Conservation (phyloP, 2,797 vertebrate genomes). For the Threskiornis aethiopicus region DNA sequence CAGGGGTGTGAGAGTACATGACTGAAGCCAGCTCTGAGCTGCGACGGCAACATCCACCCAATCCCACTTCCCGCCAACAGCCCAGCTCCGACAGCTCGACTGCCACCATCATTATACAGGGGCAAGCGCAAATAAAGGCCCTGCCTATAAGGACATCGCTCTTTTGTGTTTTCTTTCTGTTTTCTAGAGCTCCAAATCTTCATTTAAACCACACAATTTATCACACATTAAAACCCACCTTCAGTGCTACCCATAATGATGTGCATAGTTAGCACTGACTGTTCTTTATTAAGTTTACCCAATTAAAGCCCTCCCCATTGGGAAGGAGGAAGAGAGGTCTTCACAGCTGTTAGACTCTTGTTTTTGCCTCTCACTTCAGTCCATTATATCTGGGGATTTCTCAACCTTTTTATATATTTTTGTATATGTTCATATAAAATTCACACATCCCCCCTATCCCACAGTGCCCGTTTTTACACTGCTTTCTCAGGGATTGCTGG, state of each 20-base stretch:
- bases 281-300: neutral
- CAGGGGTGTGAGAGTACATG: fast-evolving
- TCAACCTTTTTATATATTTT: neutral
- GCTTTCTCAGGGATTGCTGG: neutral
- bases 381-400: neutral
- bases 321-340: neutral
- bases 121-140: neutral
- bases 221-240: neutral
- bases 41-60: neutral
- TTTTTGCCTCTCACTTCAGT: neutral
- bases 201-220: neutral
- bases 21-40: neutral
- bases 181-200: neutral
- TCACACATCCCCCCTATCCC: neutral
- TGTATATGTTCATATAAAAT: neutral
- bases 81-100: neutral
- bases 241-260: neutral
- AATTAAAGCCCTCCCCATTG: neutral
- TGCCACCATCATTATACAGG: fast-evolving
- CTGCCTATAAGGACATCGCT: neutral
- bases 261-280: neutral
- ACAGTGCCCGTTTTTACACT: neutral
- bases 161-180: neutral
- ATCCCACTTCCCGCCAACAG: neutral
- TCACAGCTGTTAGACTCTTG: neutral